Percentiles rank a stretch among this genome's conserved stretches.
These are phyloP conservation scores for Tricholauxania praeusta DNA, from an alignment of 2,888 invertebrate species.

Conservation along the genomic window DNA sequence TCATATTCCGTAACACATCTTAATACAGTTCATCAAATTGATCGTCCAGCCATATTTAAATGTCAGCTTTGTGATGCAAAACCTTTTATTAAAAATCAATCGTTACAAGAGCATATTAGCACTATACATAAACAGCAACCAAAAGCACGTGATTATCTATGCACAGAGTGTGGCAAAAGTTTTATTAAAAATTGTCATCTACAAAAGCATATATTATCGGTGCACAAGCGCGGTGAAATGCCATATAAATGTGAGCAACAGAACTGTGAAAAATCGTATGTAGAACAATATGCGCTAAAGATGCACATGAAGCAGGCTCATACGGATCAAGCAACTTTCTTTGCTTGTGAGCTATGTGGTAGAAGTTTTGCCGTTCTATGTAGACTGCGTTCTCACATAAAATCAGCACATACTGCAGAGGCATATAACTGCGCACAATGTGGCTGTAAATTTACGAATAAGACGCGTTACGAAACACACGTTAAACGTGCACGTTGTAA, in stretches of 20 bases:
- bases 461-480: slow-evolving; percentile 37
- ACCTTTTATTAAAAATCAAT: slow-evolving; percentile 46
- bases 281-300: slow-evolving; percentile 33
- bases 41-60: slow-evolving; percentile 42
- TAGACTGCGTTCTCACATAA: slow-evolving; percentile 36
- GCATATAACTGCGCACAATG: slow-evolving; percentile 38
- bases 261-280: slow-evolving; percentile 35
- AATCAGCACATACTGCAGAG: slow-evolving; percentile 28
- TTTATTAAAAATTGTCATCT: slow-evolving; percentile 44
- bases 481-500: slow-evolving; percentile 38
- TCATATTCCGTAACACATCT: slow-evolving; percentile 42
- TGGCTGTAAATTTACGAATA: slow-evolving; percentile 41
- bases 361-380: slow-evolving; percentile 31
- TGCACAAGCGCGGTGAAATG: slow-evolving; percentile 42
- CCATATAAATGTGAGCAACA: slow-evolving; percentile 35
- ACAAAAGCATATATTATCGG: slow-evolving; percentile 42
- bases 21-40: slow-evolving; percentile 39
- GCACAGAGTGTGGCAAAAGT: slow-evolving; percentile 41
- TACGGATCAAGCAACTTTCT: slow-evolving; percentile 23
- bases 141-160: slow-evolving; percentile 40
- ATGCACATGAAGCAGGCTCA: slow-evolving; percentile 41
- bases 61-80: slow-evolving; percentile 41
- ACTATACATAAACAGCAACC: slow-evolving; percentile 44
- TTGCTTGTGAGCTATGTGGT: slow-evolving; percentile 39
- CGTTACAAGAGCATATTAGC: slow-evolving; percentile 41